Conservation (phyloP, 2,797 vertebrate genomes). For the Pempheris klunzingeri region DNA sequence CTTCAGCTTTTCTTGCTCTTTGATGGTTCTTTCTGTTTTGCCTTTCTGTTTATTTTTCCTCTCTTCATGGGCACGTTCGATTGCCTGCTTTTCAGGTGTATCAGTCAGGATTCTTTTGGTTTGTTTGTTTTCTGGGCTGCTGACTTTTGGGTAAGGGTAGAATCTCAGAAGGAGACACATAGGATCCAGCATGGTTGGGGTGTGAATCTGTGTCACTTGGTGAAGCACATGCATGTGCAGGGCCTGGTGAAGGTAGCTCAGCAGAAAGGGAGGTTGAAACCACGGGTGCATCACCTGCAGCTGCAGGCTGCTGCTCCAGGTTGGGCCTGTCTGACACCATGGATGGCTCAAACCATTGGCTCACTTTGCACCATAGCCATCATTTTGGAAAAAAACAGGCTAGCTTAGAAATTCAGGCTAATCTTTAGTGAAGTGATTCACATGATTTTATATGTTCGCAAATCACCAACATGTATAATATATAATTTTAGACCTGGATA, state of each 20-base stretch:
- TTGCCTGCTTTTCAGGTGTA: conserved; percentile 45
- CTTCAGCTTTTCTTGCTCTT: no score
- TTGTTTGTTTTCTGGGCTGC: conserved; percentile 35
- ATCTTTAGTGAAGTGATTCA: conserved; percentile 24
- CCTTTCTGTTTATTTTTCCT: conserved; percentile 22
- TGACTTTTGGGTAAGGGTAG: no score
- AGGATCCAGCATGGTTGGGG: no score
- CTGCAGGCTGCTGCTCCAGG: background rate
- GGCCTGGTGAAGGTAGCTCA: no score
- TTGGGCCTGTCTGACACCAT: conserved; percentile 2
- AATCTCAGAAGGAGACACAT: no score
- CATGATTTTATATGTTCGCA: conserved; percentile 30
- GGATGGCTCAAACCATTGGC: conserved; percentile 17
- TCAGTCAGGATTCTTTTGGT: conserved; percentile 36
- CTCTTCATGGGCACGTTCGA: conserved; percentile 14
- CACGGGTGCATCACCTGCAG: conserved; percentile 29
- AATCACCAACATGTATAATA: no score
- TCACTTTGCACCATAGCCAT: conserved; percentile 41
- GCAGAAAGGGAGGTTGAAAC: conserved; percentile 18
- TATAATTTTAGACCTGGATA: no score
- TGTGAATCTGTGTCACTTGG: no score
- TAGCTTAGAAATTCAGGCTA: background rate
- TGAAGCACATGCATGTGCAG: no score
- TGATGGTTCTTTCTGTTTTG: conserved; percentile 10
- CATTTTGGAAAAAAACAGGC: conserved; percentile 37